A percentile compares a stretch with the other conserved stretches of the same genome.
Evolutionary conservation across 2,888 invertebrate species (phyloP).

Genomic region (Zhuqinia jingwanae): DNA sequence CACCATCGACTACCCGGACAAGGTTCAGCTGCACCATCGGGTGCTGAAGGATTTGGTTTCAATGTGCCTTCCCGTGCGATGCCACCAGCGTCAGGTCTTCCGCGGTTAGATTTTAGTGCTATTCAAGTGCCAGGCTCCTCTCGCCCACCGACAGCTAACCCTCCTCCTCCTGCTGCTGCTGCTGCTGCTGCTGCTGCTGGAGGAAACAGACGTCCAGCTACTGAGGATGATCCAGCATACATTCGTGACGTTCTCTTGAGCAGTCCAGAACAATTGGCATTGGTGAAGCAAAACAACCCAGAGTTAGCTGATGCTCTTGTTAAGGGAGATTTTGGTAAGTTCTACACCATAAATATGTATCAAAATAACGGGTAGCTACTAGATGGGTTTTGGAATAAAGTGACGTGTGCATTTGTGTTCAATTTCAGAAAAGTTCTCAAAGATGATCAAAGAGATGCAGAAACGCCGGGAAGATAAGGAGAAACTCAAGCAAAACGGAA

Average conservation of each 20-base stretch:
- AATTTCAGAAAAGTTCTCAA: constrained; percentile 87
- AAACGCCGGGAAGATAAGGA: constrained; percentile 91
- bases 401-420: neutral
- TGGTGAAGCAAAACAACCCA: constrained; percentile 96
- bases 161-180: constrained; percentile 80
- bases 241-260: constrained; percentile 93
- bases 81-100: constrained; percentile 78
- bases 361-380: neutral
- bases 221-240: constrained; percentile 90
- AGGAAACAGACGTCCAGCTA: constrained; percentile 58
- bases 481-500: constrained; percentile 89
- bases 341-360: neutral
- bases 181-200: constrained; percentile 79
- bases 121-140: constrained; percentile 87
- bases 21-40: constrained; percentile 32
- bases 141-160: constrained; percentile 48
- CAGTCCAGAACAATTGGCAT: constrained; percentile 94
- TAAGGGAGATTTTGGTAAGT: constrained; percentile 87
- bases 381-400: neutral
- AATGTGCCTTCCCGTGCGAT: constrained; percentile 49
- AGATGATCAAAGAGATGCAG: constrained; percentile 91
- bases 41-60: constrained; percentile 61
- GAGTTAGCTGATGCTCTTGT: constrained; percentile 94
- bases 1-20: constrained; percentile 79
- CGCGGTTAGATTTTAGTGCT: constrained; percentile 90